Conservation (phyloP, 2,113 vertebrate species). For the Hymenochirus boettgeri region DNA sequence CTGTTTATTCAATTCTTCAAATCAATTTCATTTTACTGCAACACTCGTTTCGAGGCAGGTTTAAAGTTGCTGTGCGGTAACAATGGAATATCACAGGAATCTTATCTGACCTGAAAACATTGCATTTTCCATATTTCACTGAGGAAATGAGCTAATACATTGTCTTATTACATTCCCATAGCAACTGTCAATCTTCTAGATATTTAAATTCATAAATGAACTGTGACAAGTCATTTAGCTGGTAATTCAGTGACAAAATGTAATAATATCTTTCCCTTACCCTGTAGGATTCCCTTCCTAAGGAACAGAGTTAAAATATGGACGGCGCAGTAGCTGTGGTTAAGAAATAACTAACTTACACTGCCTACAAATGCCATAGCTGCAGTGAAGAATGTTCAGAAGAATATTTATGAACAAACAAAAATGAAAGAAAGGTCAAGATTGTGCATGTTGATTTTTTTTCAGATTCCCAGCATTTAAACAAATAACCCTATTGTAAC, state of each 20-base stretch:
- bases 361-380: not conserved
- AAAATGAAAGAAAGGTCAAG: slow-evolving; percentile 14
- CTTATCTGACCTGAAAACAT: slow-evolving; percentile 46
- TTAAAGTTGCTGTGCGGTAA: slow-evolving; percentile 1
- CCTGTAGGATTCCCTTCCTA: slow-evolving; percentile 39
- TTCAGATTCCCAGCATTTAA: not conserved
- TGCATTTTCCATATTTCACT: slow-evolving; percentile 50
- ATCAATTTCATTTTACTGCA: not conserved
- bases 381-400: not conserved
- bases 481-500: not conserved
- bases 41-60: slow-evolving; percentile 15
- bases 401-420: not conserved
- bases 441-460: not conserved
- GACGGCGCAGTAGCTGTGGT: slow-evolving; percentile 8
- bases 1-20: slow-evolving; percentile 19
- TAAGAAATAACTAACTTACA: not conserved
- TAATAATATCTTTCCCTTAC: slow-evolving; percentile 48
- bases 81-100: slow-evolving; percentile 45
- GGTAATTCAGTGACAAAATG: slow-evolving; percentile 50
- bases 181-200: slow-evolving; percentile 57
- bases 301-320: slow-evolving; percentile 52
- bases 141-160: slow-evolving; percentile 51
- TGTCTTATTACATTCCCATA: slow-evolving; percentile 50
- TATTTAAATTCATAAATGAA: slow-evolving; percentile 58
- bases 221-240: slow-evolving; percentile 58